Conservation (phyloP, 2,797 vertebrate species). For the Myotis planiceps region DNA sequence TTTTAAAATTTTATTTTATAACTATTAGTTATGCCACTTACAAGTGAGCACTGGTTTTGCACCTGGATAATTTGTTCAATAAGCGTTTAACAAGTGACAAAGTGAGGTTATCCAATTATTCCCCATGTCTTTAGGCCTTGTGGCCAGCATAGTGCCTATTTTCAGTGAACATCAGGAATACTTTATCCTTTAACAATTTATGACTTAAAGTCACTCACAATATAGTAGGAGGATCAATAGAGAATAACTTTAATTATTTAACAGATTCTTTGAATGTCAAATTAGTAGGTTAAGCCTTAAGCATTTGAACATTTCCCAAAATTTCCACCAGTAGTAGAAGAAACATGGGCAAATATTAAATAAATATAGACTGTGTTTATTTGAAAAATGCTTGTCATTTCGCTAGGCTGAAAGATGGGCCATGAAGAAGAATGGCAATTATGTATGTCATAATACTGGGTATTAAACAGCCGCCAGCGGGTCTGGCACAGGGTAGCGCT, state of each 20-base stretch:
- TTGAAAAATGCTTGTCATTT: conserved; percentile 53
- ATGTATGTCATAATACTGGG: background rate
- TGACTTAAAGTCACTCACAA: background rate
- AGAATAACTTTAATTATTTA: background rate
- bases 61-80: background rate
- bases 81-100: conserved; percentile 15
- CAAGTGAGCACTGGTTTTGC: background rate
- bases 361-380: background rate
- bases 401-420: conserved; percentile 5
- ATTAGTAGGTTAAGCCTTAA: conserved; percentile 26
- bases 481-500: background rate
- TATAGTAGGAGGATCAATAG: background rate
- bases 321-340: conserved; percentile 24
- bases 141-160: background rate
- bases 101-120: background rate
- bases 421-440: background rate
- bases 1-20: background rate
- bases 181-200: background rate
- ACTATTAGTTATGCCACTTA: background rate
- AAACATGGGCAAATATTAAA: conserved; percentile 7
- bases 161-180: background rate
- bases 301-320: background rate
- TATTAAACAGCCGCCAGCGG: background rate
- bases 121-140: background rate
- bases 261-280: conserved; percentile 1